Evolutionary conservation across 1,140 invertebrate species (phyloP), one percentile per base, ranked within the genome.

Genomic region (Heliothis virescens): DNA sequence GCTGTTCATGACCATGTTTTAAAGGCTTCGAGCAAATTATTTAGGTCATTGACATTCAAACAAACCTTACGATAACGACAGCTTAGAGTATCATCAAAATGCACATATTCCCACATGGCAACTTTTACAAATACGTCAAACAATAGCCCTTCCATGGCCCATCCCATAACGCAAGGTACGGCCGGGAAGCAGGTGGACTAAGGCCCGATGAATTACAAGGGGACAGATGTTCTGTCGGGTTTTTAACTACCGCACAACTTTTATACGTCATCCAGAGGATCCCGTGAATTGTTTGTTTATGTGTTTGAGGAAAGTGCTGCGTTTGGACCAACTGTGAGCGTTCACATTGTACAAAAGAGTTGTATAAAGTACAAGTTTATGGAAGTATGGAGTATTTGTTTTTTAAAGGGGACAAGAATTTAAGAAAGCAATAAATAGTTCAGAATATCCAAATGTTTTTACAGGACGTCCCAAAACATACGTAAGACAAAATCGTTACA

Each of bases 141-240:
- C 60, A 65, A 53, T 53, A 15, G 34, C 18, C 34, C 47, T 21
- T 41, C 55, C 59, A 53, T 53, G 21, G 34, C 41, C 34, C 47
- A 48, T 41, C 55, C 73, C 48, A 63, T 75, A 63, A 62, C 34
- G 48, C 48, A 76, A 76, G 74, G 63, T 67, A 67, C 63, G 16
- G 48, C 41, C 29, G 26, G 67, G 74, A 62, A 72, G 74, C 80
- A 81, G 80, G 80, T 81, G 80, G 74, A 79, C 75, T 53, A 63
- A 65, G 79, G 73, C 62, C 84, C 83, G 89, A 86, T 82, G 86
- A 82, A 86, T 87, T 86, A 86, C 84, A 74, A 79, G 85, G 80
- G 83, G 82, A 85, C 89, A 90, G 89, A 87, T 90, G 87, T 67
- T 80, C 15, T 72, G 65, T 79, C 83, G 78, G 80, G 79, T 85